Evolutionary conservation across 2,113 vertebrate genomes (phyloP), one percentile per base, ranked within the genome.

Genomic region (Paedocypris sp.): DNA sequence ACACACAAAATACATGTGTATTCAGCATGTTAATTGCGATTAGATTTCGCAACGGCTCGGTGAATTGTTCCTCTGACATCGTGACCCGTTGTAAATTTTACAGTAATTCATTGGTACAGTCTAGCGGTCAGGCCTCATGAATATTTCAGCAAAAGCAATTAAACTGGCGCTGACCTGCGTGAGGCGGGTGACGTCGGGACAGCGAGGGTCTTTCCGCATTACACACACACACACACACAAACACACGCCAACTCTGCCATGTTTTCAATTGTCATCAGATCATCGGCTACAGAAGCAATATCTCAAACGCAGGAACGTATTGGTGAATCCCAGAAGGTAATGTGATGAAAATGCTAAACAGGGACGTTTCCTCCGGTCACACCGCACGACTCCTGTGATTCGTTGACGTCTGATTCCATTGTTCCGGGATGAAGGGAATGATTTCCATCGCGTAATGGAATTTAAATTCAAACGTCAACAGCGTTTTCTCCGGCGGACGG

Each of bases 41-140:
- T 66, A 61, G 50, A 66, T 66, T 70, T 66, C 58, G 50, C 58
- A 66, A 54, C 66, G 58, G 50, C 58, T 70, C 41, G 46, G 50
- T 58, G 61, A 70, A 70, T 70, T 58, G 51, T 66, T 70, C 63
- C 54, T 26, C 50, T 62, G 68, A 70, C 62, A 66, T 51, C 62
- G 39, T 70, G 68, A 66, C 57, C 68, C 57, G 51, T 62, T 51
- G 62, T 66, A 70, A 57, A 70, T 70, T 70, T 70, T 46, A 50
- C 45, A 39, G 62, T 62, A 62, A 66, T 66, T 66, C 66, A 70
- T 66, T 45, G 57, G 50, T 42, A 70, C 61, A 33, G 41, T 70
- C 45, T 39, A n/a, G 22, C 48, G 57, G 57, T 36, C 38, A 38
- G 33, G 10, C 3, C 43, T 66, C 68, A 66, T 70, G 50, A 66